Percentiles rank a stretch among this genome's conserved stretches.
These are phyloP conservation scores for Bathybates hornii DNA, from an alignment of 2,113 vertebrate genomes.

Conservation along the genomic window DNA sequence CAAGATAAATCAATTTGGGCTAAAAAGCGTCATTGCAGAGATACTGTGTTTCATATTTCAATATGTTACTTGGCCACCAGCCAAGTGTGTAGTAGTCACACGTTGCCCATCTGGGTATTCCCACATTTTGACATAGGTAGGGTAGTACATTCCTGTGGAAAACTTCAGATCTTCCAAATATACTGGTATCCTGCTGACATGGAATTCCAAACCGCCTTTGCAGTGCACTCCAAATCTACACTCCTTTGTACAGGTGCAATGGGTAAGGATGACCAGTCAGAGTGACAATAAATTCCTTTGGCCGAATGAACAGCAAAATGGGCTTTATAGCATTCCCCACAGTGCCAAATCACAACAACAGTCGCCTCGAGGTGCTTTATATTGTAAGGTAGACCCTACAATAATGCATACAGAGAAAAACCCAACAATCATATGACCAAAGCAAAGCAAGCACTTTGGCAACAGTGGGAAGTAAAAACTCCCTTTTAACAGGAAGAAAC, in stretches of 20 bases:
- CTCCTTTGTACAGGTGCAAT: not conserved
- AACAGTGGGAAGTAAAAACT: not conserved
- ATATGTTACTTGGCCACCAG: not conserved
- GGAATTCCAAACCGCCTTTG: not conserved
- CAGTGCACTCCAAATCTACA: not conserved
- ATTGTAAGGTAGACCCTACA: not conserved
- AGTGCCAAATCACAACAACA: not conserved
- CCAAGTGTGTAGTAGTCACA: not conserved
- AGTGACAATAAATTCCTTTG: not conserved
- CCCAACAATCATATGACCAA: not conserved
- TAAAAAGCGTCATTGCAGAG: constrained; percentile 41
- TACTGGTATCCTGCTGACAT: not conserved
- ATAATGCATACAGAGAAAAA: not conserved
- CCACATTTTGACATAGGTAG: not conserved
- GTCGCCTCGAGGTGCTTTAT: not conserved
- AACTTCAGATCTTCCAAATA: not conserved
- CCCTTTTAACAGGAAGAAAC: not conserved
- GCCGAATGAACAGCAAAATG: not conserved
- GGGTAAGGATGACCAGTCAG: not conserved
- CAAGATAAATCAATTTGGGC: constrained; percentile 8
- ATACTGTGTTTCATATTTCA: constrained; percentile 29
- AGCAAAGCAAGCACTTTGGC: not conserved
- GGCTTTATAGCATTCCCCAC: not conserved
- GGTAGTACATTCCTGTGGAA: not conserved
- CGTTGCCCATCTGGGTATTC: not conserved